These are phyloP conservation scores for Neodiprion virginianus DNA, from an alignment of 1,140 invertebrate genomes.

Conservation along the genomic window DNA sequence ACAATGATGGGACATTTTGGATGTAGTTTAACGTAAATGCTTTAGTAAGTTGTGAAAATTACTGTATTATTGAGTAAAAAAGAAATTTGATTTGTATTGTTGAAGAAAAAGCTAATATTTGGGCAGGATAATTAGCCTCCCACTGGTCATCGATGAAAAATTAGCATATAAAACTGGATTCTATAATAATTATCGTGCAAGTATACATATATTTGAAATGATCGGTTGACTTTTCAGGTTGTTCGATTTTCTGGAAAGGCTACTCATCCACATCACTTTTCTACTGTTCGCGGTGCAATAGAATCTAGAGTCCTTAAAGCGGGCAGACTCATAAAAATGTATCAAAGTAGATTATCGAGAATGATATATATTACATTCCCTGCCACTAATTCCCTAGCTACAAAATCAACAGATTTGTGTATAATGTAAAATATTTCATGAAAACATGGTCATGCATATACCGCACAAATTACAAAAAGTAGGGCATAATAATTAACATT, in stretches of 20 bases:
- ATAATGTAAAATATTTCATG: no score
- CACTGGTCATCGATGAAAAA: slow-evolving; percentile 22
- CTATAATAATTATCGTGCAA: background rate
- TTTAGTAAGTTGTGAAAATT: no score
- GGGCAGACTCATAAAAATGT: slow-evolving; percentile 60
- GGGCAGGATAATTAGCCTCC: slow-evolving; percentile 39
- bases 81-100: no score
- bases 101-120: slow-evolving; percentile 32
- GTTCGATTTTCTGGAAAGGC: slow-evolving; percentile 79
- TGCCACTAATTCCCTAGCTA: background rate
- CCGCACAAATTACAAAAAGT: background rate
- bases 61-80: no score
- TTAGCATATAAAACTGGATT: background rate
- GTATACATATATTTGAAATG: slow-evolving; percentile 28
- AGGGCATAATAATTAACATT: slow-evolving; percentile 14
- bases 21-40: no score
- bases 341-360: background rate
- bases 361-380: no score
- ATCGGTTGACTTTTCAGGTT: slow-evolving; percentile 38
- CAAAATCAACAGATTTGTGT: background rate
- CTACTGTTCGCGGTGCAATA: slow-evolving; percentile 83
- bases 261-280: slow-evolving; percentile 71
- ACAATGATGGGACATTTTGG: no score
- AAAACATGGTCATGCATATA: no score
- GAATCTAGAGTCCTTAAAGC: slow-evolving; percentile 81